Percentiles rank a stretch among this genome's conserved stretches.
Evolutionary conservation across 2,113 vertebrate genomes (phyloP).

Genomic region (Phoxinus phoxinus): DNA sequence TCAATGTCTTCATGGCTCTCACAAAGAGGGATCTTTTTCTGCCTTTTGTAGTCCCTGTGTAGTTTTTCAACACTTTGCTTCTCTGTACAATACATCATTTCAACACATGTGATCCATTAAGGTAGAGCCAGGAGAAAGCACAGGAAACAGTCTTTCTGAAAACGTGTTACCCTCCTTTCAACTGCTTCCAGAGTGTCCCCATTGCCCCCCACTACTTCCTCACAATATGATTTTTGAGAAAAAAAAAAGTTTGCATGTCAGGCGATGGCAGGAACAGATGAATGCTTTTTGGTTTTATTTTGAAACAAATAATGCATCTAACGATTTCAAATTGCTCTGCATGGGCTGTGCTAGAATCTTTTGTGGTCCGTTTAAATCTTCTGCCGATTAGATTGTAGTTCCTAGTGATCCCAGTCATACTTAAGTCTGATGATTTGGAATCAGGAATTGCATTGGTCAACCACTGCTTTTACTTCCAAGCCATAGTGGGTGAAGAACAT

Average conservation of each 20-base stretch:
- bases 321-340: background rate
- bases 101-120: constrained; percentile 78
- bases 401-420: background rate
- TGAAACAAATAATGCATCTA: background rate
- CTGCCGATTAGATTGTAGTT: background rate
- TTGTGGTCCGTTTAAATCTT: background rate
- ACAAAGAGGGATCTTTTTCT: constrained; percentile 18
- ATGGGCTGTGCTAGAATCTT: background rate
- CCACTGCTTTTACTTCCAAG: background rate
- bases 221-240: constrained; percentile 50
- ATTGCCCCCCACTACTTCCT: constrained; percentile 46
- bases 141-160: constrained; percentile 68
- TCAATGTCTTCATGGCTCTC: constrained; percentile 32
- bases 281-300: background rate
- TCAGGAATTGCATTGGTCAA: background rate
- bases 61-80: constrained; percentile 57
- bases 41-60: constrained; percentile 30
- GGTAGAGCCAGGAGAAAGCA: constrained; percentile 67
- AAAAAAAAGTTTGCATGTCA: constrained; percentile 42
- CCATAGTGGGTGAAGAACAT: background rate
- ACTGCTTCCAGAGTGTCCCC: constrained; percentile 63
- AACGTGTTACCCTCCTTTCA: constrained; percentile 68
- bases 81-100: constrained; percentile 56
- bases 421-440: background rate
- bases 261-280: constrained; percentile 7